Conservation (phyloP, 2,888 invertebrate species). For the Calameuta pallipes region DNA sequence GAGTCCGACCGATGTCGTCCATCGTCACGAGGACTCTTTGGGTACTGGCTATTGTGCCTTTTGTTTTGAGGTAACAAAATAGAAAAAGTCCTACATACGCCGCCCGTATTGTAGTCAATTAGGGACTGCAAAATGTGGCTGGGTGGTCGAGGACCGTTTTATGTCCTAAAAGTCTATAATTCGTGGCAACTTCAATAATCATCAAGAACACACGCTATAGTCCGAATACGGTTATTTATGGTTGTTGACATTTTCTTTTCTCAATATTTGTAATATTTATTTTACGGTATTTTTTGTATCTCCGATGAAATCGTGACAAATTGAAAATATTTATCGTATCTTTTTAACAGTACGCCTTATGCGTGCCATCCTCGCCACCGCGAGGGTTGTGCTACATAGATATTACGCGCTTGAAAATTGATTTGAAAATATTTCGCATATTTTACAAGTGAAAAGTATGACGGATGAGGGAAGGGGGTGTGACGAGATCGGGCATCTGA, state of each 20-base stretch:
- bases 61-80: constrained; percentile 66
- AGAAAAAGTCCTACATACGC: constrained; percentile 62
- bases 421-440: constrained; percentile 6
- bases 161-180: too few relatives aligned
- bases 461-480: too few relatives aligned
- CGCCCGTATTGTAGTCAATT: constrained; percentile 61
- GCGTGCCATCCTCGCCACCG: background rate
- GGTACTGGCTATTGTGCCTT: constrained; percentile 57
- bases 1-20: constrained; percentile 23
- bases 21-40: constrained; percentile 38
- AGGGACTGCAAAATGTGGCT: constrained; percentile 38
- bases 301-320: background rate
- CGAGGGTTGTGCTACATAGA: background rate
- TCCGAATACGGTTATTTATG: too few relatives aligned
- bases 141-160: constrained; percentile 18
- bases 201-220: too few relatives aligned
- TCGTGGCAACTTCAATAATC: too few relatives aligned
- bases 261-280: too few relatives aligned
- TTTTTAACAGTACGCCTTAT: background rate
- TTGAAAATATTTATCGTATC: background rate
- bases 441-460: background rate
- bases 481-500: too few relatives aligned
- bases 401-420: background rate
- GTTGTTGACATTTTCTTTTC: too few relatives aligned
- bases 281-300: too few relatives aligned